These are phyloP conservation scores for Alviniconcha strummeri DNA, from an alignment of 2,888 invertebrate species.

Conservation along the genomic window DNA sequence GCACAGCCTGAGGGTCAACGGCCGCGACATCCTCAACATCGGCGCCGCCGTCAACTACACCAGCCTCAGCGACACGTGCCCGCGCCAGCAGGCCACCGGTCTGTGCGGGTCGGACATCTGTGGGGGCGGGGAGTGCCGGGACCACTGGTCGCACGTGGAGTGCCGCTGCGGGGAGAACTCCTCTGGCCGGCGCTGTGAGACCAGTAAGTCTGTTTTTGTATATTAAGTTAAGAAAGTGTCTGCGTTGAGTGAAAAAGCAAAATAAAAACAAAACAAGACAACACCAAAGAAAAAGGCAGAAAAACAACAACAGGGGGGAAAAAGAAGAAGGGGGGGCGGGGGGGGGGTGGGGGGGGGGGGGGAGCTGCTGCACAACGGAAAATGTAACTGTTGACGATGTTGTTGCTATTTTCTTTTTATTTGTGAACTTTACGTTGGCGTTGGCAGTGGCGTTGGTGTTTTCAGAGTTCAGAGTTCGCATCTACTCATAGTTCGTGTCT, in stretches of 20 bases:
- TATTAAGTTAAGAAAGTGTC: background rate
- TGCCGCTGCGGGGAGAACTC: constrained; percentile 77
- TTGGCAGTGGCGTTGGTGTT: no score
- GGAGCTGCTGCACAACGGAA: background rate
- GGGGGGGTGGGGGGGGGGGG: background rate
- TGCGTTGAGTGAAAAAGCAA: background rate
- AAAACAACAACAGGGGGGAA: background rate
- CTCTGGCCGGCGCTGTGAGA: constrained; percentile 86
- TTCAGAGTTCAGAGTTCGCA: no score
- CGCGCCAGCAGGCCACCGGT: constrained; percentile 77
- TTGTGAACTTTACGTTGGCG: no score
- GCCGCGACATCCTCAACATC: constrained; percentile 71
- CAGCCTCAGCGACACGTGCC: constrained; percentile 86
- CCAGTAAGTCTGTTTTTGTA: constrained; percentile 63
- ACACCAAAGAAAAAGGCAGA: background rate
- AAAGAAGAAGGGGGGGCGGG: background rate
- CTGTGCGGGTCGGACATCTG: constrained; percentile 75
- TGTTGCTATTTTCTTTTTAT: no score
- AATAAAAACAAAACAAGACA: background rate
- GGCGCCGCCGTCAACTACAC: constrained; percentile 76
- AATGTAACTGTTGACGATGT: no score
- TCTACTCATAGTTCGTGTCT: no score
- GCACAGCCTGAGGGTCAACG: constrained; percentile 92
- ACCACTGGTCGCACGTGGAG: constrained; percentile 89
- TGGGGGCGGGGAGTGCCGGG: constrained; percentile 83